A percentile compares a stretch with the other conserved stretches of the same genome.
These are phyloP conservation scores for Sycobia sp. DNA, from an alignment of 1,140 invertebrate species.

Conservation along the genomic window DNA sequence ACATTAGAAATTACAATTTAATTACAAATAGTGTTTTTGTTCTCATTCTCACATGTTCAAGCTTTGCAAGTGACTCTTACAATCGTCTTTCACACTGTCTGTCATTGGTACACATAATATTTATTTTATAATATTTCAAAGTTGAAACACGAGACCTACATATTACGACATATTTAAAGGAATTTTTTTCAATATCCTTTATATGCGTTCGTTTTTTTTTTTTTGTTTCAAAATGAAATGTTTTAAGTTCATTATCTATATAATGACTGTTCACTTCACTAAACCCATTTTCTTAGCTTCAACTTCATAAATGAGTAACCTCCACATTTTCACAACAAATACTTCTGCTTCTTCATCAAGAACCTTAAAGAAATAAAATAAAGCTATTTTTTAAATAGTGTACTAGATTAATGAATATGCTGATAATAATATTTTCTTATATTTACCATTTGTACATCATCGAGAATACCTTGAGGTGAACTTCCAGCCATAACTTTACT, in stretches of 20 bases:
- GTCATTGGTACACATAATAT: conserved; percentile 25
- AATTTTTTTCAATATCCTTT: conserved; percentile 22
- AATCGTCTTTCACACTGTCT: conserved; percentile 26
- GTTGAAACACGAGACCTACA: conserved; percentile 27
- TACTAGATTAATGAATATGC: background rate
- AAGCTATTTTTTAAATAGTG: conserved; percentile 1
- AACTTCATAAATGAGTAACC: conserved; percentile 97
- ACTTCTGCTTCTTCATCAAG: conserved; percentile 99
- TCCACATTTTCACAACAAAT: conserved; percentile 99
- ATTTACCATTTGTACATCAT: conserved; percentile 97
- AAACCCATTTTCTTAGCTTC: conserved; percentile 94
- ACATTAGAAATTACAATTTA: conserved; percentile 30
- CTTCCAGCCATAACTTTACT: conserved; percentile 94
- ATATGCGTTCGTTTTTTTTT: conserved; percentile 8
- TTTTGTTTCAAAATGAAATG: conserved; percentile 15
- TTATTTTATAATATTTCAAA: conserved; percentile 24
- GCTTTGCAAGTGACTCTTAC: conserved; percentile 21
- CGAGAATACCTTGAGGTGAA: conserved; percentile 90
- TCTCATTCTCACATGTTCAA: conserved; percentile 19
- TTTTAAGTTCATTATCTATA: conserved; percentile 25
- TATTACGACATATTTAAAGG: conserved; percentile 27
- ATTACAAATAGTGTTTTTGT: conserved; percentile 29
- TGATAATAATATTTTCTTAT: background rate
- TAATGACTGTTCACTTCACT: conserved; percentile 66
- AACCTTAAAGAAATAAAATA: conserved; percentile 70